Conservation (phyloP, 2,888 invertebrate genomes). For the Myathropa florea region DNA sequence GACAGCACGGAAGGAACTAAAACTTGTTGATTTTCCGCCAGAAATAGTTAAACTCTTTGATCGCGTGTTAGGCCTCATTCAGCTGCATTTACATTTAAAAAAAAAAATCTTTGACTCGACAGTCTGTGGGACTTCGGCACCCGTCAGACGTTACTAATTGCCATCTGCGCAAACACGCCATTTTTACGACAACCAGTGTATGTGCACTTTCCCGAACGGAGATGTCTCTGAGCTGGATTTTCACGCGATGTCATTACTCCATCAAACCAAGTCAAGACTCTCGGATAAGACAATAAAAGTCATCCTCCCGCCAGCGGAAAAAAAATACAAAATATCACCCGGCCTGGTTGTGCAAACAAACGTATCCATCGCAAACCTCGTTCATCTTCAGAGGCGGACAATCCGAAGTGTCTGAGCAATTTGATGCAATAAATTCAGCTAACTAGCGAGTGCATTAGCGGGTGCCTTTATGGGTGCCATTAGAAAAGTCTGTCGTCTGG, state of each 20-base stretch:
- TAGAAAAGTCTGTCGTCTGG: conserved; percentile 8
- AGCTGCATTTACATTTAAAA: neutral
- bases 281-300: conserved; percentile 13
- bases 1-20: neutral
- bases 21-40: neutral
- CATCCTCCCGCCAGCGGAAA: neutral
- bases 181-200: neutral
- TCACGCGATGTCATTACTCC: conserved; percentile 25
- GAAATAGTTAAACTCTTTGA: neutral
- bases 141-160: conserved; percentile 24
- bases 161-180: neutral
- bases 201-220: conserved; percentile 3
- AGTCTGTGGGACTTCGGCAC: neutral
- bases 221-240: conserved; percentile 4
- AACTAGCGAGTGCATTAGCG: conserved; percentile 6
- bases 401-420: conserved; percentile 2
- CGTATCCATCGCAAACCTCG: neutral
- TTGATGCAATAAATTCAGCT: conserved; percentile 21
- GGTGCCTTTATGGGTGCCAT: conserved; percentile 7
- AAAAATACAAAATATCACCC: neutral
- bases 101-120: neutral
- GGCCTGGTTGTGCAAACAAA: conserved; percentile 25
- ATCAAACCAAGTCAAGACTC: neutral
- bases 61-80: conserved; percentile 14
- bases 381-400: neutral